These are phyloP conservation scores for Cladopsammia gracilis DNA, from an alignment of 64 coral and sea anemone genomes.

Conservation along the genomic window DNA sequence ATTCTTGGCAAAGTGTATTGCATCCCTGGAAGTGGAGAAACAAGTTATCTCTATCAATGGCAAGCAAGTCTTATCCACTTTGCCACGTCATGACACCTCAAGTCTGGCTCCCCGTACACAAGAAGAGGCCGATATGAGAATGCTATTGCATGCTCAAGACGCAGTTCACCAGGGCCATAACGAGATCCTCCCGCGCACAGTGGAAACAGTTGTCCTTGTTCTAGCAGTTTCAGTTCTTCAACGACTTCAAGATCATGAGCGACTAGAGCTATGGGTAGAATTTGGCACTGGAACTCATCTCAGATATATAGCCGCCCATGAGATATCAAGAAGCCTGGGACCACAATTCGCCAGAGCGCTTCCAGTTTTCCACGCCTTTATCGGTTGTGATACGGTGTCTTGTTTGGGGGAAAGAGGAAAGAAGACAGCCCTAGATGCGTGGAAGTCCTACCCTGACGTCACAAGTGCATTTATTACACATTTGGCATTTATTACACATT, in stretches of 20 bases:
- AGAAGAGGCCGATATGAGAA: too few species aligned
- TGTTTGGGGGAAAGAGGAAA: conserved; percentile 26
- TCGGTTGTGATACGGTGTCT: conserved; percentile 47
- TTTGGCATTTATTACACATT: too few species aligned
- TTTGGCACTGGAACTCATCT: conserved; percentile 58
- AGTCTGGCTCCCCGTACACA: too few species aligned
- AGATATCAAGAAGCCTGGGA: conserved; percentile 36
- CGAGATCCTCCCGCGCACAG: too few species aligned
- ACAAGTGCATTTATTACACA: conserved; percentile 19
- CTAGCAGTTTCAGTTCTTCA: neutral
- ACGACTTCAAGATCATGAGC: conserved; percentile 4
- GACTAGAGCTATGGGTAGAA: conserved; percentile 40
- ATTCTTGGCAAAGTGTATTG: conserved; percentile 6
- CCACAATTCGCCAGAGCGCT: conserved; percentile 3
- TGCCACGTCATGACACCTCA: neutral
- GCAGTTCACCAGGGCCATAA: too few species aligned
- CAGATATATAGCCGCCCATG: conserved; percentile 49
- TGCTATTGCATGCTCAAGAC: too few species aligned
- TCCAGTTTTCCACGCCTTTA: conserved; percentile 54
- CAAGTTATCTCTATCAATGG: neutral
- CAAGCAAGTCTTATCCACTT: conserved; percentile 1
- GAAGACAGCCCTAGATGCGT: conserved; percentile 30
- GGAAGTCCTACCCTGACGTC: conserved; percentile 20
- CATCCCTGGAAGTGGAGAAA: neutral
- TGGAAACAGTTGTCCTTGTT: neutral